Evolutionary conservation across 1,140 invertebrate genomes (phyloP), one percentile per base, ranked within the genome.

Genomic region (Drosophila novamexicana): DNA sequence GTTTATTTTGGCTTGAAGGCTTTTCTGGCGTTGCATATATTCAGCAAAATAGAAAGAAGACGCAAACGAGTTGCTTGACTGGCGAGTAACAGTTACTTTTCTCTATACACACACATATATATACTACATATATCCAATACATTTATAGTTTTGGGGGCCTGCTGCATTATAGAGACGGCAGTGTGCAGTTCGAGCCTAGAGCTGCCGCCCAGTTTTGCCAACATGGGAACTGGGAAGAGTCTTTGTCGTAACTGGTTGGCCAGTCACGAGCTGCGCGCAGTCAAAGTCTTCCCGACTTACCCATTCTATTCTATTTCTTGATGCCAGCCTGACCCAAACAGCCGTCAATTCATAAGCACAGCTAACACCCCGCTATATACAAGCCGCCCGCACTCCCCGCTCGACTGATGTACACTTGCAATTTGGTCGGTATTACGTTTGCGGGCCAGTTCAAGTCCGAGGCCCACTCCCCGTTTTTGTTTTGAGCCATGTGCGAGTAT

Each of bases 81-180:
- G 68, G 66, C 81, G 77, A 88, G 80, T 84, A 88, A 88, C 84
- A 89, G 84, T 88, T 88, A 89, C 77, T 84, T 88, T 78, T 84
- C 84, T 63, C 76, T 72, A 71, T 74, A 71, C 44, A 83, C 49
- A 80, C 29, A 49, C 14, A 54, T 45, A 49, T 47, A 53, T 42
- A 78, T 58, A 73, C 22, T 63, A 9, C 56, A 75, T 64, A 71
- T 66, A 10, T 73, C 71, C 34, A 42, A 42, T 68, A 37, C 32
- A 65, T 49, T 40, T 67, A 37, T 64, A 53, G 52, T 81, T 75
- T 84, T 84, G 42, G 69, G 68, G 65, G 64, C 67, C 62, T 75
- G 49, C 49, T 69, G 70, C 64, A 66, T 40, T 40, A 40, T 40
- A 40, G 39, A 12, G 5, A 22, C 32, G 32, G 32, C 47, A 58